Conservation (phyloP, 2,797 vertebrate species). For the Spinus olivaceus region DNA sequence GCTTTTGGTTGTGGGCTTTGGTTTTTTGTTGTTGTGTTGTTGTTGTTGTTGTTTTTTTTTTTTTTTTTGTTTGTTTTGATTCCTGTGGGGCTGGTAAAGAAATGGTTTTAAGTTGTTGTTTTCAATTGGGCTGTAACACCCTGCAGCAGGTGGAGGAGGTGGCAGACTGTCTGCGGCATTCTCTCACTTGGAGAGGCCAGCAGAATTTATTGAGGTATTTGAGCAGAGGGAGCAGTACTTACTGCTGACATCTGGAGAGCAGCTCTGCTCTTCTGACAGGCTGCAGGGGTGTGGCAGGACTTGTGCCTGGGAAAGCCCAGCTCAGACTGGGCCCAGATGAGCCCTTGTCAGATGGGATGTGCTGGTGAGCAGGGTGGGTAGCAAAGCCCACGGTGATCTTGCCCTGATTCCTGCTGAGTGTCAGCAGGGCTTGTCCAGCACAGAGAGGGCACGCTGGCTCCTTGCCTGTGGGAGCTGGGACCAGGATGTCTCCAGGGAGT, state of each 20-base stretch:
- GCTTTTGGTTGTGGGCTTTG: not conserved
- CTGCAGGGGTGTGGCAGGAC: fast-evolving
- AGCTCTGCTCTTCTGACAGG: not conserved
- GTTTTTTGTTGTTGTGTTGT: not conserved
- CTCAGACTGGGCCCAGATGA: not conserved
- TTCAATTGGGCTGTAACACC: not conserved
- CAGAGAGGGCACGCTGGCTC: fast-evolving
- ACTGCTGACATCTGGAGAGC: conserved; percentile 3
- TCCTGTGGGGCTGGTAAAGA: not conserved
- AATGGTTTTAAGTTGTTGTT: not conserved
- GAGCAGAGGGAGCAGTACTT: not conserved
- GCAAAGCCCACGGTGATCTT: not conserved
- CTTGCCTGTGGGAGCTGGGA: not conserved
- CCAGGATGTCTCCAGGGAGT: fast-evolving
- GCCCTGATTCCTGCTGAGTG: not conserved
- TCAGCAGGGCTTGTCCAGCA: not conserved
- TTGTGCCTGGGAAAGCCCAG: not conserved
- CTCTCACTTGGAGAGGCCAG: not conserved
- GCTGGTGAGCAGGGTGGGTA: not conserved
- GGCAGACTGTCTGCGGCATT: not conserved
- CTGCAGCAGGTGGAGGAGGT: conserved; percentile 1
- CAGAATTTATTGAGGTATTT: not conserved
- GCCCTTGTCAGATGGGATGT: not conserved
- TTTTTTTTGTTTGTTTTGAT: not conserved
- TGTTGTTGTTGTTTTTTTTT: too few relatives aligned